Evolutionary conservation across 2,888 invertebrate genomes (phyloP).

Genomic region (Lasioglossum villosulum): DNA sequence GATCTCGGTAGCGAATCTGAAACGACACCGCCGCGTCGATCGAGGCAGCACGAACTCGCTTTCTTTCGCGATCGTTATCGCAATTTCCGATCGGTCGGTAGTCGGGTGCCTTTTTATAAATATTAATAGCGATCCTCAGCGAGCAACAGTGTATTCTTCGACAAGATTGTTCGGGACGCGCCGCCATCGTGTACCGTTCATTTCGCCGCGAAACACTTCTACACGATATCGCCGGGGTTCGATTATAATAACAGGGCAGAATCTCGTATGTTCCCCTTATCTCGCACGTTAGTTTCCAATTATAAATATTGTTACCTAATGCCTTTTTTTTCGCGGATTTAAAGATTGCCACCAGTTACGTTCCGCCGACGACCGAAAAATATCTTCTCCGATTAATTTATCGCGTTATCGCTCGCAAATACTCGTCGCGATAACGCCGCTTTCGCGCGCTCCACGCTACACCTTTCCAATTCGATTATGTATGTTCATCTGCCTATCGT

Average conservation of each 20-base stretch:
- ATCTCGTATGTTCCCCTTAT: background rate
- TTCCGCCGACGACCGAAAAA: background rate
- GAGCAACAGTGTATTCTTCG: background rate
- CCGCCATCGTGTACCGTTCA: background rate
- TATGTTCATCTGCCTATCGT: background rate
- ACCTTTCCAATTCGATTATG: background rate
- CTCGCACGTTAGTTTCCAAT: background rate
- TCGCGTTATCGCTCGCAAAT: background rate
- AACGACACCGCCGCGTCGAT: conserved; percentile 3
- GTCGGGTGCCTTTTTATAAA: conserved; percentile 5
- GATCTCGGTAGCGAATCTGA: conserved; percentile 7
- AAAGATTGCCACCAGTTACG: background rate
- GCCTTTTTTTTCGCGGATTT: background rate
- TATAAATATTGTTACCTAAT: background rate
- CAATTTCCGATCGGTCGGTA: background rate
- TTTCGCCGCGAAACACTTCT: background rate
- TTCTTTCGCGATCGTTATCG: conserved; percentile 1
- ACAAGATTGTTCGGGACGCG: background rate
- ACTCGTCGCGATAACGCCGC: background rate
- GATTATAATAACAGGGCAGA: background rate
- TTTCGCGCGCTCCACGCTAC: background rate
- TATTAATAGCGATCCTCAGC: conserved; percentile 22
- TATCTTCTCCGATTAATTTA: background rate
- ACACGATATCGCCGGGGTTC: background rate
- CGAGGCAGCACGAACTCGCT: background rate